Conservation (phyloP, 1,140 invertebrate species). For the Neodiprion virginianus region DNA sequence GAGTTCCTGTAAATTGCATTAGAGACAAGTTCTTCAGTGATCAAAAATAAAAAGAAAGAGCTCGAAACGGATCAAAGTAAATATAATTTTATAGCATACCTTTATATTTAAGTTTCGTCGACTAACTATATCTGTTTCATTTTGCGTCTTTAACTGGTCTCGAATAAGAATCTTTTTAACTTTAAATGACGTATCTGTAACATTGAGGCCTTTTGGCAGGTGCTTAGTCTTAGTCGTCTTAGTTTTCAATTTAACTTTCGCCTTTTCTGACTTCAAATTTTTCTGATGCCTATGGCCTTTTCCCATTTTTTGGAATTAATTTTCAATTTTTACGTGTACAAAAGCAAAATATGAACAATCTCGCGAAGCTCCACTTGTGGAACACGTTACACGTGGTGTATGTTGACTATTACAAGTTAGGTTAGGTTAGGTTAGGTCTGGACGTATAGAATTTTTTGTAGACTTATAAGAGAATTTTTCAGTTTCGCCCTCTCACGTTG, state of each 20-base stretch:
- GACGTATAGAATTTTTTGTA: too few relatives aligned
- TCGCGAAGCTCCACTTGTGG: too few relatives aligned
- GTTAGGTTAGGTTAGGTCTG: too few relatives aligned
- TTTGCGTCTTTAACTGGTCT: slow-evolving; percentile 75
- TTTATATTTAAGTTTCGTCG: slow-evolving; percentile 77
- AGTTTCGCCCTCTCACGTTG: too few relatives aligned
- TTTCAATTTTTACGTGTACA: neutral
- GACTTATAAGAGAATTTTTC: too few relatives aligned
- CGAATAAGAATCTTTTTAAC: slow-evolving; percentile 84
- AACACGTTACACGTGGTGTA: too few relatives aligned
- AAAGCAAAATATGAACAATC: too few relatives aligned
- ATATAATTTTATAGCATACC: slow-evolving; percentile 50
- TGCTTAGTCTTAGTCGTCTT: slow-evolving; percentile 68
- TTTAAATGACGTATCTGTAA: slow-evolving; percentile 88
- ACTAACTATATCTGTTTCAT: slow-evolving; percentile 68
- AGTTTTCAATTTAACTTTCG: slow-evolving; percentile 78
- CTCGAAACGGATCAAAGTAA: slow-evolving; percentile 12
- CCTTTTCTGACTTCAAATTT: slow-evolving; percentile 76
- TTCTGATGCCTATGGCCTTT: slow-evolving; percentile 69
- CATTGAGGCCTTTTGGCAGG: slow-evolving; percentile 80
- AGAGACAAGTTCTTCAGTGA: slow-evolving; percentile 12
- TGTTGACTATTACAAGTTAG: too few relatives aligned
- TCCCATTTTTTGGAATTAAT: slow-evolving; percentile 52
- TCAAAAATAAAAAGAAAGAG: slow-evolving; percentile 13
- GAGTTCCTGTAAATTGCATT: slow-evolving; percentile 67